Base-by-base conservation (phyloP, 2,113 vertebrate genomes). In the Dendropsophus ebraccatus region DNA sequence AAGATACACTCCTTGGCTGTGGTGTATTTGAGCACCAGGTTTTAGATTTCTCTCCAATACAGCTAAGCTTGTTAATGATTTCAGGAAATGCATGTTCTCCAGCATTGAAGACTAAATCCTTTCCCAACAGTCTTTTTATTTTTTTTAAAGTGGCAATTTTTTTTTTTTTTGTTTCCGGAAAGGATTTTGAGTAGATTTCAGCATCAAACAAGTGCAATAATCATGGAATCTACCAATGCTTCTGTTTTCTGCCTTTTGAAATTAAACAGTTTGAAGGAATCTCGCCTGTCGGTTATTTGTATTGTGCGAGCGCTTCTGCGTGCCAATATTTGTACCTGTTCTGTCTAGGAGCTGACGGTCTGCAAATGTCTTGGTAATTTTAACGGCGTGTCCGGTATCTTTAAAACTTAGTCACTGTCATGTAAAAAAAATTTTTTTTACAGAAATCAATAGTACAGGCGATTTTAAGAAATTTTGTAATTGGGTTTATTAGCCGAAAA, bases 171-270 rank as follows among this genome's bases (percentile, higher is more conserved):
- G 25, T 70, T 54, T 30, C 52, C 14, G 67, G 65, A 32, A 83
- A 83, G 81, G 49, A 83, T 73, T 83, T 50, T 69, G 67, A 83
- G 67, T 83, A 47, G 69, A 72, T 83, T 83, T 83, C 65, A 54
- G 35, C 58, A 81, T 81, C 58, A 67, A 62, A 47, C 49, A 49
- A 83, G 65, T 83, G 81, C 81, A 70, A 70, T 73, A 83, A 73
- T 73, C 81, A 35, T 41, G 65, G 47, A 73, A 83, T 70, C 81
- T 83, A 83, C 67, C 65, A 56, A 83, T 83, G 81, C 81, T 70
- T 56, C 32, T 83, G 47, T 83, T 83, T 83, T 47, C 49, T 83
- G 65, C 50, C 67, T 83, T 83, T 83, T 83, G 49, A 83, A 83
- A 83, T 83, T 83, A 83, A 83, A 83, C 65, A 25, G 47, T 83